Evolutionary conservation across 1,140 invertebrate species (phyloP).

Genomic region (Neomicropteryx cornuta): DNA sequence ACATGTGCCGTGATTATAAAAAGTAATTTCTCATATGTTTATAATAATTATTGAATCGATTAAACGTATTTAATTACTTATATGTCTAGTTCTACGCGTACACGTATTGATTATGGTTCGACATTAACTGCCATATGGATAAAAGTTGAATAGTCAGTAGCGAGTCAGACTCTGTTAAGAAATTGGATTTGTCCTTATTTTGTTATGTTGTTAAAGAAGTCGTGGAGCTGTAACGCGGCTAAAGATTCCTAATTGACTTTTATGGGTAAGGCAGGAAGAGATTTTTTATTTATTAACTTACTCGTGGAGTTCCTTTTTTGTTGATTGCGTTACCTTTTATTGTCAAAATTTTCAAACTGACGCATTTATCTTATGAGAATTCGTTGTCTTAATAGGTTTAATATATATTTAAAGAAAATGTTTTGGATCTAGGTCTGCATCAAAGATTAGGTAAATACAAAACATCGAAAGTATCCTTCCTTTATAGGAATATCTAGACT

Average conservation of each 20-base stretch:
- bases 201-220: constrained; percentile 19
- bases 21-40: too few species aligned
- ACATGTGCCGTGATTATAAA: constrained; percentile 43
- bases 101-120: too few species aligned
- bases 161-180: constrained; percentile 36
- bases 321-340: constrained; percentile 37
- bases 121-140: constrained; percentile 41
- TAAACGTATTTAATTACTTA: too few species aligned
- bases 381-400: constrained; percentile 40
- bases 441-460: too few species aligned
- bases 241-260: constrained; percentile 31
- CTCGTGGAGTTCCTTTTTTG: constrained; percentile 33
- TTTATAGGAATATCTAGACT: constrained; percentile 38
- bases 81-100: too few species aligned
- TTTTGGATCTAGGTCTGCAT: too few species aligned
- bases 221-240: constrained; percentile 5
- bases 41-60: too few species aligned
- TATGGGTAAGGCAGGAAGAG: constrained; percentile 42
- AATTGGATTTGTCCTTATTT: constrained; percentile 26
- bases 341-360: constrained; percentile 41
- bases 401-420: too few species aligned
- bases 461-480: constrained; percentile 46
- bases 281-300: constrained; percentile 30
- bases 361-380: constrained; percentile 43
- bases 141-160: constrained; percentile 37